Percentiles rank a stretch among this genome's conserved stretches.
phyloP scores from a whole-genome alignment of 2,113 vertebrate species.

The Perognathus longimembris region DNA sequence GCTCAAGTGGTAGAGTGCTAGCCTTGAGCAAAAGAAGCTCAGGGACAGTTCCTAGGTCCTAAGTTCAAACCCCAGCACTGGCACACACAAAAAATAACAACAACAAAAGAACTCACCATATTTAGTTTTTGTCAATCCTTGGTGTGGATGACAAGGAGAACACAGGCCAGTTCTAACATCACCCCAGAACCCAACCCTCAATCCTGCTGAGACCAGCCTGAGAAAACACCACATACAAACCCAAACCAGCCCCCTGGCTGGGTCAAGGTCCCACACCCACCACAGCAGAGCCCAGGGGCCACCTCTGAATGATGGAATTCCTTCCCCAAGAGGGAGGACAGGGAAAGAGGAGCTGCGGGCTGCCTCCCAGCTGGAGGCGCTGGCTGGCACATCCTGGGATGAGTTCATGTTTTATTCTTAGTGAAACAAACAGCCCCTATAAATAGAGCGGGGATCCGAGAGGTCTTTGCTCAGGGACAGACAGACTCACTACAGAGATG shows the following conservation, averaged over 20 bases:
- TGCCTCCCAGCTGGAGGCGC: slow-evolving; percentile 60
- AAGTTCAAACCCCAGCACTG: no score
- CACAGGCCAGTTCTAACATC: not conserved
- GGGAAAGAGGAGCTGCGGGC: slow-evolving; percentile 62
- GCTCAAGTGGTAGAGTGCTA: no score
- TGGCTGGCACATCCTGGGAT: slow-evolving; percentile 79
- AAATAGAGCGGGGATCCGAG: slow-evolving; percentile 79
- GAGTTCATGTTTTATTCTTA: slow-evolving; percentile 87
- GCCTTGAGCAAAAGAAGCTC: no score
- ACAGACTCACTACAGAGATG: slow-evolving; percentile 42
- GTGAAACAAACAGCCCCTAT: slow-evolving; percentile 85
- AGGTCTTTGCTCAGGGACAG: slow-evolving; percentile 70
- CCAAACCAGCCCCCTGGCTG: no score
- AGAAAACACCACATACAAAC: not conserved
- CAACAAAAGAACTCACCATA: not conserved
- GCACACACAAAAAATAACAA: no score
- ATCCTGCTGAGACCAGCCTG: not conserved
- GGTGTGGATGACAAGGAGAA: not conserved
- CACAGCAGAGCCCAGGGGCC: not conserved
- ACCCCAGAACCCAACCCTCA: not conserved
- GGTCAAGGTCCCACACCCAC: no score
- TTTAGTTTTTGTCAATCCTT: slow-evolving; percentile 11
- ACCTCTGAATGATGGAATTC: slow-evolving; percentile 12
- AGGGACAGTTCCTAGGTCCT: no score
- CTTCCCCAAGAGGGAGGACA: slow-evolving; percentile 51